Evolutionary conservation across 2,888 invertebrate species (phyloP), one percentile per base, ranked within the genome.

Genomic region (Microctonus hyperodae): DNA sequence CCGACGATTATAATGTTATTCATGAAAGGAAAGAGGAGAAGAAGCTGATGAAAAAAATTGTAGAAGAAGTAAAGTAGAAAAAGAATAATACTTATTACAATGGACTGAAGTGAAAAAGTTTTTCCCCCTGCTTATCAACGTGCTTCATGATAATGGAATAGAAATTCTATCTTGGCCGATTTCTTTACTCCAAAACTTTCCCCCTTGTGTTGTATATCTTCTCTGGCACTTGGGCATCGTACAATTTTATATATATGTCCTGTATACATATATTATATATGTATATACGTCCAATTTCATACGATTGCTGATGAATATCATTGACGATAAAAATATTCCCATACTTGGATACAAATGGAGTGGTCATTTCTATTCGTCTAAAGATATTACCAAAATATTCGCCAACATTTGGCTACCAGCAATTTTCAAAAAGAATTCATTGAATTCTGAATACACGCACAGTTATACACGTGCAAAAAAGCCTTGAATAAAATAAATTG

Each of bases 371-470:
- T 76, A 79, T 79, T 76, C 79, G 72, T 35, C 44, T 16, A n/a
- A 23, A 37, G 22, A 23, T n/a, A 40, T 37, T 62, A 25, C 37
- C 13, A 22, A 16, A 31, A 40, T 44, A 28, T 25, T 28, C 56
- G 53, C 62, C 61, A 48, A 55, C 58, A 65, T 67, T 68, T 31
- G 48, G 60, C 20, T 51, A 65, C 65, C 64, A 75, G 73, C 76
- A 80, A 79, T 78, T 79, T n/a, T 78, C 71, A 65, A 70, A 71
- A 79, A 77, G 76, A 79, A 80, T 80, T 70, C 72, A 67, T 72
- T 75, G 76, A 78, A 80, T 80, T 78, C 76, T 10, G 11, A 1
- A 53, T 53, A 23, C 13, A 79, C 77, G 77, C 76, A 77, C 78
- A 77, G 69, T 76, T 75, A 44, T n/a, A 20, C 16, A 44, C 44